These are phyloP conservation scores for Ceyx margarethae DNA, from an alignment of 2,113 vertebrate genomes.

Conservation along the genomic window DNA sequence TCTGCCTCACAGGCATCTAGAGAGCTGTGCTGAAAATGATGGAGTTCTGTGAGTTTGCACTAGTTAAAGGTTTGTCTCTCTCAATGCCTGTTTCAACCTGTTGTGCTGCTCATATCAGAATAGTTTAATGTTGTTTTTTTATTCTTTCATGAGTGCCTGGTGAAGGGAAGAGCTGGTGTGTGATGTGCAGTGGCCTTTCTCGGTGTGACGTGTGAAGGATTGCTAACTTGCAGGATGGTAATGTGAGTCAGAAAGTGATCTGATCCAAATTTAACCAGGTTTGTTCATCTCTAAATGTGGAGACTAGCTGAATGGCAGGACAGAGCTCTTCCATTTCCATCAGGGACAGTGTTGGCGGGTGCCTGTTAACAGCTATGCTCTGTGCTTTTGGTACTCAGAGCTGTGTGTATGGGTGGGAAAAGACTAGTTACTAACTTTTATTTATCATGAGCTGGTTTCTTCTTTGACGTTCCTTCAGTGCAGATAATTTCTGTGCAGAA, in stretches of 20 bases:
- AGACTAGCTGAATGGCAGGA: slow-evolving; percentile 41
- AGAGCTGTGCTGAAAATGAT: not conserved
- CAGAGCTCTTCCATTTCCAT: slow-evolving; percentile 12
- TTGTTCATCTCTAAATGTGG: slow-evolving; percentile 40
- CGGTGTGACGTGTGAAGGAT: not conserved
- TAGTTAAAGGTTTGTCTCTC: not conserved
- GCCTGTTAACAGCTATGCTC: slow-evolving; percentile 9
- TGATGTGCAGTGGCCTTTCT: not conserved
- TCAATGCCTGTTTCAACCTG: not conserved
- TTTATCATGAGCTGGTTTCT: slow-evolving; percentile 15
- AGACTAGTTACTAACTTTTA: slow-evolving; percentile 22
- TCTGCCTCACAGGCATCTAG: not conserved
- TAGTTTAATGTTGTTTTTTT: not conserved
- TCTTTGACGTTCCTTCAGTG: not conserved
- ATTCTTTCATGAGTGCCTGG: not conserved
- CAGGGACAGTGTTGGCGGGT: slow-evolving; percentile 54
- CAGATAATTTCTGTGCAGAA: not conserved
- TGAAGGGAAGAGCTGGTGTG: not conserved
- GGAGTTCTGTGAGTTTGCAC: not conserved
- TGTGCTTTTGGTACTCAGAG: slow-evolving; percentile 11
- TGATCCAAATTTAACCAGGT: slow-evolving; percentile 28
- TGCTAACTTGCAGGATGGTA: not conserved
- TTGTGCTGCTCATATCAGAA: not conserved
- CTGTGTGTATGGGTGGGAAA: slow-evolving; percentile 36
- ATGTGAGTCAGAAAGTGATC: slow-evolving; percentile 43